These are phyloP conservation scores for Parazoanthus atlanticus DNA, from an alignment of 92 coral and sea anemone genomes.

Conservation along the genomic window DNA sequence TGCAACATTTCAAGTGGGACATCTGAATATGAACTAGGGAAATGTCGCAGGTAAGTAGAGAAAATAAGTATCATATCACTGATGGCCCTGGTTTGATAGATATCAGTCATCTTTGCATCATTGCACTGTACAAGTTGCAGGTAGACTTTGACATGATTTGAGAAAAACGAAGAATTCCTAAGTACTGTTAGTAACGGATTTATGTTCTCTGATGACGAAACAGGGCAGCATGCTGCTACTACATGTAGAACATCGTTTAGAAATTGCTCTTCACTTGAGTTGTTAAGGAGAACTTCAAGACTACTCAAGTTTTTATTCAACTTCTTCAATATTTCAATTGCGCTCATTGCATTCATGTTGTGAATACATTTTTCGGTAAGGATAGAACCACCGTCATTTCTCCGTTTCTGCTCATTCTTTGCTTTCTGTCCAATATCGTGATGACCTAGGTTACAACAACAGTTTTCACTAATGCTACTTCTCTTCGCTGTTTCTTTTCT, in stretches of 20 bases:
- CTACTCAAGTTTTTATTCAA: constrained; percentile 3
- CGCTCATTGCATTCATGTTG: neutral
- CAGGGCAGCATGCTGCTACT: constrained; percentile 2
- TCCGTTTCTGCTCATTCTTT: neutral
- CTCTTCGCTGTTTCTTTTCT: neutral
- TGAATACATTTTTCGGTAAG: neutral
- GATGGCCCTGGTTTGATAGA: neutral
- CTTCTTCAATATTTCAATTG: neutral
- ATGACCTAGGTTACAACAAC: neutral
- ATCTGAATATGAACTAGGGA: constrained; percentile 69
- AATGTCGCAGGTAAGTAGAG: constrained; percentile 55
- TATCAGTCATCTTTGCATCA: neutral
- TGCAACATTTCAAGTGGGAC: constrained; percentile 58
- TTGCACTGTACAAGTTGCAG: constrained; percentile 1
- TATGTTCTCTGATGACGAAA: neutral
- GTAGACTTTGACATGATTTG: neutral
- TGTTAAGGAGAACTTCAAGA: constrained; percentile 7
- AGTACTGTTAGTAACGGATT: constrained; percentile 3
- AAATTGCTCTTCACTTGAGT: neutral
- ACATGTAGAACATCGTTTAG: neutral
- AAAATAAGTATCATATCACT: constrained; percentile 42
- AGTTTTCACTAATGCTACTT: neutral
- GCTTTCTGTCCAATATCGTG: neutral
- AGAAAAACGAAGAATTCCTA: constrained; percentile 19
- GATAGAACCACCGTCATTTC: neutral